Evolutionary conservation across 2,113 vertebrate species (phyloP).

Genomic region (Sinocyclocheilus rhinocerous): DNA sequence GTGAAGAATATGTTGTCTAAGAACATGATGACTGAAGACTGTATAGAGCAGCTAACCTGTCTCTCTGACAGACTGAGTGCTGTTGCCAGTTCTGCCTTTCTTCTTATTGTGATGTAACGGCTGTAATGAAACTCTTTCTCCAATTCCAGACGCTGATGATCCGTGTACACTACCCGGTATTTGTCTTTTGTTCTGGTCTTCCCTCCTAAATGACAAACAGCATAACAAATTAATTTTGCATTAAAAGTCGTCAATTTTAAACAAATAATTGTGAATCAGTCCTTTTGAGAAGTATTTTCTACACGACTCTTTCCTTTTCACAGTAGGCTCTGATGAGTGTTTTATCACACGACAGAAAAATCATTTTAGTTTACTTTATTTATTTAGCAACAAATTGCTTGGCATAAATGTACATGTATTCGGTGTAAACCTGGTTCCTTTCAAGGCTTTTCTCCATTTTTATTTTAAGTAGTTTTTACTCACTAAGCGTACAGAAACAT

Average conservation of each 20-base stretch:
- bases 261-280: not conserved
- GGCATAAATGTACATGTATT: not conserved
- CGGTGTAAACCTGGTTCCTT: not conserved
- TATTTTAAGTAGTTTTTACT: not conserved
- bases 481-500: not conserved
- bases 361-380: not conserved
- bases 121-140: constrained; percentile 68
- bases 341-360: not conserved
- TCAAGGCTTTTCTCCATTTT: not conserved
- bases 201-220: constrained; percentile 67
- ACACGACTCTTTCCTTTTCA: not conserved
- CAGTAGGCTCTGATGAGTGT: not conserved
- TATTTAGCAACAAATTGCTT: no score
- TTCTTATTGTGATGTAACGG: constrained; percentile 94
- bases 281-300: not conserved
- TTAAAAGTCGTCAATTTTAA: not conserved
- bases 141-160: constrained; percentile 91
- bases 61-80: constrained; percentile 88
- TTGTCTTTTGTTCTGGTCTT: constrained; percentile 97
- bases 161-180: constrained; percentile 94
- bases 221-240: not conserved
- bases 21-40: not conserved
- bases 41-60: constrained; percentile 76
- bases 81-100: constrained; percentile 89
- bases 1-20: not conserved